Percentiles rank a stretch among this genome's conserved stretches.
Conservation (phyloP, 2,888 invertebrate species). For the Cylindroiulus punctatus region DNA sequence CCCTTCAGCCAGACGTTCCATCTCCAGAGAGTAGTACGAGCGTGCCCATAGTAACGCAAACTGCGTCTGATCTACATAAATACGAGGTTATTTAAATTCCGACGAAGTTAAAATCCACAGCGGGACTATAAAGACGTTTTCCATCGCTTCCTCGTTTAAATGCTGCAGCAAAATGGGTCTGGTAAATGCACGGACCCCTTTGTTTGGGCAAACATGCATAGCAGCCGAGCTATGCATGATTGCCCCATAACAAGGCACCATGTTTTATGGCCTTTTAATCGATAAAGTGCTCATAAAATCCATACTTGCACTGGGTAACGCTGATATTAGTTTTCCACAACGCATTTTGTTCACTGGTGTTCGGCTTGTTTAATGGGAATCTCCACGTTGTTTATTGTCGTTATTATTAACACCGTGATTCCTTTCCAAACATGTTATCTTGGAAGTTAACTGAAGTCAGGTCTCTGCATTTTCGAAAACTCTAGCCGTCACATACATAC, state of each 20-base stretch:
- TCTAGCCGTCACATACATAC: too few relatives aligned
- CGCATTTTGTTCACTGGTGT: too few relatives aligned
- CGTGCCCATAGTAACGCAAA: not conserved
- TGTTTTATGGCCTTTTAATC: too few relatives aligned
- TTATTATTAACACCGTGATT: too few relatives aligned
- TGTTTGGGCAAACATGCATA: not conserved
- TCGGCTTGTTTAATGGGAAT: too few relatives aligned
- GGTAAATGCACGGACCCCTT: not conserved
- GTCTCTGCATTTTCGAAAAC: too few relatives aligned
- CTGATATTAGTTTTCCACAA: too few relatives aligned
- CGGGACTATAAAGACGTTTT: not conserved
- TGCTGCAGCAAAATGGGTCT: not conserved
- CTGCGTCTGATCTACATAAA: not conserved
- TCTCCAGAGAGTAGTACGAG: not conserved
- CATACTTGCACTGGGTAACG: too few relatives aligned
- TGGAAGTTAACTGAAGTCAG: too few relatives aligned
- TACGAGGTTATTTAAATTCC: conserved; percentile 2
- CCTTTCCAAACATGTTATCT: too few relatives aligned
- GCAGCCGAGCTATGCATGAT: not conserved
- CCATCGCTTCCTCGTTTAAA: not conserved
- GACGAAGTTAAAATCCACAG: not conserved
- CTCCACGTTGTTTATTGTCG: too few relatives aligned
- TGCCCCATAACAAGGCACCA: not conserved
- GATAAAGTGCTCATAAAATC: too few relatives aligned
- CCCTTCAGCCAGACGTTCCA: not conserved